A percentile compares a stretch with the other conserved stretches of the same genome.
phyloP scores from a whole-genome alignment of 2,888 invertebrate genomes.

The Ectemnius continuus region DNA sequence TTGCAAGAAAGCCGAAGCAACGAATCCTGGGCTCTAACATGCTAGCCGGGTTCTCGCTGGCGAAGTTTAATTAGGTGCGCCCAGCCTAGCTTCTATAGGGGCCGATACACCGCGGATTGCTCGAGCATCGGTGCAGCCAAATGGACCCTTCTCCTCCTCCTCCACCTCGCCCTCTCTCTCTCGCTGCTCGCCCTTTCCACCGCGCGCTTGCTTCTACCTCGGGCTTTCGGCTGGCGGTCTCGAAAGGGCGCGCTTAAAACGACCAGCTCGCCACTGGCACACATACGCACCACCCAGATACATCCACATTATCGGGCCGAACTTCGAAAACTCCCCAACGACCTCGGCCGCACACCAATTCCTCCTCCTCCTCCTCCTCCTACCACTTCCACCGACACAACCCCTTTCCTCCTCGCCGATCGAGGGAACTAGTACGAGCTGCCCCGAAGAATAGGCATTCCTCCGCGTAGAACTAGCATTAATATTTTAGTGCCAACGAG shows the following conservation, averaged over 20 bases:
- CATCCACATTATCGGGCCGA: constrained; percentile 36
- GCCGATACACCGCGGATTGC: constrained; percentile 42
- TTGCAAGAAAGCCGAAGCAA: constrained; percentile 42
- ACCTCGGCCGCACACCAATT: too few relatives aligned
- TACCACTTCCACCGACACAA: too few relatives aligned
- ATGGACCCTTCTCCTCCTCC: constrained; percentile 24
- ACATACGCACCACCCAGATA: constrained; percentile 16
- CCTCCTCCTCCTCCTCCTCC: too few relatives aligned
- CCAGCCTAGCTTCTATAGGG: constrained; percentile 34
- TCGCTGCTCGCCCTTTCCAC: too few relatives aligned
- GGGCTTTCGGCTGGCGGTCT: too few relatives aligned
- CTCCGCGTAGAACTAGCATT: too few relatives aligned
- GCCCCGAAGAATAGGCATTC: too few relatives aligned
- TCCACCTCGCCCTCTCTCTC: too few relatives aligned
- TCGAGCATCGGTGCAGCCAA: constrained; percentile 28
- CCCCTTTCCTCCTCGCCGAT: too few relatives aligned
- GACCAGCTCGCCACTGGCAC: constrained; percentile 2
- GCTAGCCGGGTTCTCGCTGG: constrained; percentile 32
- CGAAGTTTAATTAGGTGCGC: constrained; percentile 72
- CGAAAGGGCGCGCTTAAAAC: constrained; percentile 20
- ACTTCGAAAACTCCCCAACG: constrained; percentile 16
- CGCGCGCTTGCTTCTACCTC: too few relatives aligned
- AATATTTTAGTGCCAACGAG: too few relatives aligned
- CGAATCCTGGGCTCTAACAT: constrained; percentile 53
- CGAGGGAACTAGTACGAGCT: too few relatives aligned